Evolutionary conservation across 2,888 invertebrate species (phyloP).

Genomic region (Drosophila quinaria): DNA sequence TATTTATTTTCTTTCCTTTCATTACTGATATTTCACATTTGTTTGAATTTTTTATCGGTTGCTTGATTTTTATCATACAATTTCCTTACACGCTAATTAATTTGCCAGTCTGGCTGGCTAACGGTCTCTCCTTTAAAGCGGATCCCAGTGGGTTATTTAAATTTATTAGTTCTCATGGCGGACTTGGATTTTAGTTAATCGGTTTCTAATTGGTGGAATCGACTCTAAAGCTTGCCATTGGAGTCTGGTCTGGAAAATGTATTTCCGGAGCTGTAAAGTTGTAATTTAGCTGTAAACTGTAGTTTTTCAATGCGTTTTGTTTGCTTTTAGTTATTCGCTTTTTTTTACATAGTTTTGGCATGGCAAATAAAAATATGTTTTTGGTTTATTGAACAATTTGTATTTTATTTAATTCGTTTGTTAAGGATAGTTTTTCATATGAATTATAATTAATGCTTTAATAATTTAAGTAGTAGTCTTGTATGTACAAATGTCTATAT

Average conservation of each 20-base stretch:
- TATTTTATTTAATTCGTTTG: slow-evolving; percentile 41
- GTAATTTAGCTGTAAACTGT: slow-evolving; percentile 18
- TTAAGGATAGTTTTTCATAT: slow-evolving; percentile 32
- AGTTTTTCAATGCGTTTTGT: neutral
- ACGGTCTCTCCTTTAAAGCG: slow-evolving; percentile 25
- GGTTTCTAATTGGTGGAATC: neutral
- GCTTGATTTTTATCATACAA: slow-evolving; percentile 73
- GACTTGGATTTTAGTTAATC: slow-evolving; percentile 49
- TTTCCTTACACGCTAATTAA: slow-evolving; percentile 77
- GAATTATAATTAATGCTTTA: slow-evolving; percentile 50
- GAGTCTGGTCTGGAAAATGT: slow-evolving; percentile 4
- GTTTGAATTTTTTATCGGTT: slow-evolving; percentile 44
- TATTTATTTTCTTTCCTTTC: slow-evolving; percentile 33
- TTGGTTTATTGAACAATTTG: slow-evolving; percentile 56
- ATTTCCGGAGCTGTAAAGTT: slow-evolving; percentile 35
- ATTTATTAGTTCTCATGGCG: slow-evolving; percentile 40
- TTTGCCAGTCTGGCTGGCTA: slow-evolving; percentile 52
- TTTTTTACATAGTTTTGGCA: slow-evolving; percentile 28
- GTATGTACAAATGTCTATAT: slow-evolving; percentile 55
- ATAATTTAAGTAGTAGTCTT: slow-evolving; percentile 56
- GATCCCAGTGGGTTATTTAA: slow-evolving; percentile 24
- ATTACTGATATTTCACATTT: slow-evolving; percentile 14
- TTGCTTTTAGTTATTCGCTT: slow-evolving; percentile 1
- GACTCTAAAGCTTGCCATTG: neutral
- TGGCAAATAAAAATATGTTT: slow-evolving; percentile 51